Percentiles rank a stretch among this genome's conserved stretches.
Evolutionary conservation across 2,113 vertebrate species (phyloP).

Genomic region (Rhinogobius similis): DNA sequence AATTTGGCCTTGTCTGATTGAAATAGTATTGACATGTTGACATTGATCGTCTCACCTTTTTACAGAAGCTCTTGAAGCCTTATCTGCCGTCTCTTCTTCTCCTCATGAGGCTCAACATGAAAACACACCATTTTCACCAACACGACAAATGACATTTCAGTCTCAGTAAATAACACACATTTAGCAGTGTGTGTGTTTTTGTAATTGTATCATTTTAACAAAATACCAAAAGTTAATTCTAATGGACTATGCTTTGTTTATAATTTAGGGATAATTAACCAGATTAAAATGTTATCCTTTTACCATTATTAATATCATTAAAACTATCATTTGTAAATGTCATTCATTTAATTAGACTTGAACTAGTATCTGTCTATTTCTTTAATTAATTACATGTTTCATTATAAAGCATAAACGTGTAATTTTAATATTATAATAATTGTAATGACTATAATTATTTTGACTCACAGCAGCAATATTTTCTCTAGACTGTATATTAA

Average conservation of each 20-base stretch:
- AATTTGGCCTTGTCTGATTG: constrained; percentile 23
- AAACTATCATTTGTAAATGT: too few species aligned
- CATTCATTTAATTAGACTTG: background rate
- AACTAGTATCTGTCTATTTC: background rate
- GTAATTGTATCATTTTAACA: background rate
- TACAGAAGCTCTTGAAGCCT: constrained; percentile 45
- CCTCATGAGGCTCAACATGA: constrained; percentile 26
- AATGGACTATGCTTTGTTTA: background rate
- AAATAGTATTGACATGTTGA: constrained; percentile 57
- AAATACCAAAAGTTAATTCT: too few species aligned
- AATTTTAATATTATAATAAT: background rate
- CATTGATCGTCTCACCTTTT: constrained; percentile 62
- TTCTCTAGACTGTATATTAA: background rate
- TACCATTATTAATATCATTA: background rate
- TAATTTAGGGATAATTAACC: background rate
- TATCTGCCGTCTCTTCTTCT: constrained; percentile 5
- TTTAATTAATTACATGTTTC: background rate
- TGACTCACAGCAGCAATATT: background rate
- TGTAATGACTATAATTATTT: background rate
- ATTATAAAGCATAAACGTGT: background rate
- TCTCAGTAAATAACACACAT: constrained; percentile 5
- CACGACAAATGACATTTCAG: constrained; percentile 15
- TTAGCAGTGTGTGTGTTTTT: background rate
- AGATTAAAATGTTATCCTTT: background rate
- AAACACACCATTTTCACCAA: constrained; percentile 13